These are phyloP conservation scores for Homalodisca vitripennis DNA, from an alignment of 1,140 invertebrate species.

Conservation along the genomic window DNA sequence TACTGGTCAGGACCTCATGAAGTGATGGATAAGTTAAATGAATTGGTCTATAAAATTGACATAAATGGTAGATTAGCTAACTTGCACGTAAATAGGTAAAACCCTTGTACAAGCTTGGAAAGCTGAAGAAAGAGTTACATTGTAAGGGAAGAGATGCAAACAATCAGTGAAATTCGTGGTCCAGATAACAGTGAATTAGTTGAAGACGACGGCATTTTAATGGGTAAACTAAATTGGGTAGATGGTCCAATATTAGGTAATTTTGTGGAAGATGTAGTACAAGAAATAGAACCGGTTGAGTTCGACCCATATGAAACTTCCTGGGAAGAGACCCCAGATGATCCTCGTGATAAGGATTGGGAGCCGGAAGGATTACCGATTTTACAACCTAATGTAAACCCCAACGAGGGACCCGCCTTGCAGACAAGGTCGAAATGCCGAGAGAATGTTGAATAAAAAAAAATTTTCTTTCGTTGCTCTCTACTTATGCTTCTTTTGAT, in stretches of 20 bases:
- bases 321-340: not conserved
- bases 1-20: slow-evolving; percentile 14
- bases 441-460: too few relatives aligned
- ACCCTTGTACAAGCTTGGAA: not conserved
- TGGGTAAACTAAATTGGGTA: not conserved
- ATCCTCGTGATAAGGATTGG: not conserved
- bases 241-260: not conserved
- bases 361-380: too few relatives aligned
- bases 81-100: not conserved
- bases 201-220: not conserved
- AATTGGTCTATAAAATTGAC: too few relatives aligned
- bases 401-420: too few relatives aligned
- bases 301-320: not conserved
- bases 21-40: not conserved
- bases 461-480: too few relatives aligned
- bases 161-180: not conserved
- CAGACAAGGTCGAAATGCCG: too few relatives aligned
- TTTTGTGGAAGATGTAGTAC: not conserved
- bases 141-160: not conserved
- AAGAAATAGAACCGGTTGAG: not conserved
- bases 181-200: not conserved
- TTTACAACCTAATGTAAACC: too few relatives aligned
- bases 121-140: not conserved
- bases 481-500: too few relatives aligned
- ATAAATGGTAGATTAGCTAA: too few relatives aligned